A percentile compares a stretch with the other conserved stretches of the same genome.
These are phyloP conservation scores for Vidua chalybeata DNA, from an alignment of 2,113 vertebrate species.

Conservation along the genomic window DNA sequence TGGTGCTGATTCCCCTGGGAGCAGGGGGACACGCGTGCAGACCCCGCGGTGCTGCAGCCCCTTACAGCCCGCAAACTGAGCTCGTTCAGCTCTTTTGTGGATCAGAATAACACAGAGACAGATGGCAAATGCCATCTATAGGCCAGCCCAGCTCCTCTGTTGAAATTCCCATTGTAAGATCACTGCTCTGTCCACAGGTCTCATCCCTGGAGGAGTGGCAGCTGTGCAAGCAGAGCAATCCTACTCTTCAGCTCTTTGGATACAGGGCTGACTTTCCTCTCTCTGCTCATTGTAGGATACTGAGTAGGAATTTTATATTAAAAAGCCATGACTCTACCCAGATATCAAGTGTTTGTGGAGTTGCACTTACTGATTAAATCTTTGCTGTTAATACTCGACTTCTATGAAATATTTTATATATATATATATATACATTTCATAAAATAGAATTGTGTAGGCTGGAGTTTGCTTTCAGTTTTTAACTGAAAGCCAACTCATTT, in stretches of 20 bases:
- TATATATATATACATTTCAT: not conserved
- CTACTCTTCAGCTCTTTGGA: not conserved
- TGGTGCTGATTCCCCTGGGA: not conserved
- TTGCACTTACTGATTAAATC: not conserved
- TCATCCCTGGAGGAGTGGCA: not conserved
- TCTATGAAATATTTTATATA: not conserved
- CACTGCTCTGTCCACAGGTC: not conserved
- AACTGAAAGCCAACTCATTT: not conserved
- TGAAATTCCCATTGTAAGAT: not conserved
- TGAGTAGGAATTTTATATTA: not conserved
- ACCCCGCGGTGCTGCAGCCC: accelerated
- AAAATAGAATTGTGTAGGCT: not conserved
- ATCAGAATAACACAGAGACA: not conserved
- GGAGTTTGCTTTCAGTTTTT: not conserved
- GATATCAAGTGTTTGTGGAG: not conserved
- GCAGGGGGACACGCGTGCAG: accelerated
- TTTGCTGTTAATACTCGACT: not conserved
- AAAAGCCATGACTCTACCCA: not conserved
- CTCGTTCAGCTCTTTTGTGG: not conserved
- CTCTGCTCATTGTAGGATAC: not conserved
- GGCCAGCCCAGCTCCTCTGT: not conserved
- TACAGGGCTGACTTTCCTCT: not conserved
- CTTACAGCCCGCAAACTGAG: not conserved
- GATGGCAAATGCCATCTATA: accelerated
- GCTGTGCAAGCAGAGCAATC: not conserved